Conservation (phyloP, 2,797 vertebrate species). For the Melanotaenia maccullochi region DNA sequence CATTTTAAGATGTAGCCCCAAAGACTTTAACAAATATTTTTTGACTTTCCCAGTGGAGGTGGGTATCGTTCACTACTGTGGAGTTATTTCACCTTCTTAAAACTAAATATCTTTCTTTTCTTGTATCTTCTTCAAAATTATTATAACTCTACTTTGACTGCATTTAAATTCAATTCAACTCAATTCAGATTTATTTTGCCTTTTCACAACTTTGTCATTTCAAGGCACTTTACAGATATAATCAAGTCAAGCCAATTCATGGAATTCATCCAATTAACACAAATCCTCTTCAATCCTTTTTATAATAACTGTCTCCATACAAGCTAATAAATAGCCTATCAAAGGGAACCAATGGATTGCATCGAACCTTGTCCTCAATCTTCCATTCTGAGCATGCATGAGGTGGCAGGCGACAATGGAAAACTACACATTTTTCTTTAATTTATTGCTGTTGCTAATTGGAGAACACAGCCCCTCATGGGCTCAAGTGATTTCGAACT, state of each 20-base stretch:
- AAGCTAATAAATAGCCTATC: too few species aligned
- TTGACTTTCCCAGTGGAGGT: constrained; percentile 95
- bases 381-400: too few species aligned
- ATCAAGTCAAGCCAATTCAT: not conserved
- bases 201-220: not conserved
- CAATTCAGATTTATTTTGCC: not conserved
- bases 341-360: too few species aligned
- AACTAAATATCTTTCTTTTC: not conserved
- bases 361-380: too few species aligned
- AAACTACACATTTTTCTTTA: not conserved
- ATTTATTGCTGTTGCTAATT: not conserved
- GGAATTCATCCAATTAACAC: not conserved
- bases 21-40: constrained; percentile 96
- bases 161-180: not conserved
- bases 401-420: too few species aligned
- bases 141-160: not conserved
- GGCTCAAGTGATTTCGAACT: not conserved
- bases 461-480: not conserved
- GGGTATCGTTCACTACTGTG: constrained; percentile 52
- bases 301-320: too few species aligned
- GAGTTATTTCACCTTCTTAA: not conserved
- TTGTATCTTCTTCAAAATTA: not conserved
- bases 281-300: too few species aligned
- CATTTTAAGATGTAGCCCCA: constrained; percentile 94
- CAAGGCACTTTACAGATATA: not conserved